Evolutionary conservation across 2,113 vertebrate species (phyloP).

Genomic region (Haemorhous mexicanus): DNA sequence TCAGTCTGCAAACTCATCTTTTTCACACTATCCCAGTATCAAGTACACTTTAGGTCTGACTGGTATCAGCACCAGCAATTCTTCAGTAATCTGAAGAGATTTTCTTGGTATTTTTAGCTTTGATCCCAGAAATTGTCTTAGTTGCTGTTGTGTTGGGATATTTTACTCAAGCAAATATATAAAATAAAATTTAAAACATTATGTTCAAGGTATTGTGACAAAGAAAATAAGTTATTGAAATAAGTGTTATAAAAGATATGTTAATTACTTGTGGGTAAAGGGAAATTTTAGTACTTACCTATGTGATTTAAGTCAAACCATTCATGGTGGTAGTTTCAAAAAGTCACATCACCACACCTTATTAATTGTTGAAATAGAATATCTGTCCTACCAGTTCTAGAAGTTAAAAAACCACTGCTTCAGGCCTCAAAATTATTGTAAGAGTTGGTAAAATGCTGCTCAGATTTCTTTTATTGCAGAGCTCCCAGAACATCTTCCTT

Average conservation of each 20-base stretch:
- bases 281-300: neutral
- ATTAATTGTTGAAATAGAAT: neutral
- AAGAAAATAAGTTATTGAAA: neutral
- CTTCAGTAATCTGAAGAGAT: constrained; percentile 21
- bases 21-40: constrained; percentile 67
- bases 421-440: neutral
- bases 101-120: constrained; percentile 50
- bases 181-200: neutral
- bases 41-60: constrained; percentile 57
- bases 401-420: neutral
- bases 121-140: constrained; percentile 23
- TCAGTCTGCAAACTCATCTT: constrained; percentile 60
- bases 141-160: neutral
- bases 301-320: neutral
- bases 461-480: neutral
- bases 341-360: neutral
- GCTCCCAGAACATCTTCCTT: neutral
- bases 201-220: neutral
- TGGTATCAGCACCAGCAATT: constrained; percentile 13
- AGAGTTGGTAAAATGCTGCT: neutral
- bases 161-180: neutral
- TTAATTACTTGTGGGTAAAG: neutral
- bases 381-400: neutral
- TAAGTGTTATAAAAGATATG: neutral
- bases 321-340: neutral